phyloP scores from a whole-genome alignment of 2,113 vertebrate species.

The Aix galericulata region DNA sequence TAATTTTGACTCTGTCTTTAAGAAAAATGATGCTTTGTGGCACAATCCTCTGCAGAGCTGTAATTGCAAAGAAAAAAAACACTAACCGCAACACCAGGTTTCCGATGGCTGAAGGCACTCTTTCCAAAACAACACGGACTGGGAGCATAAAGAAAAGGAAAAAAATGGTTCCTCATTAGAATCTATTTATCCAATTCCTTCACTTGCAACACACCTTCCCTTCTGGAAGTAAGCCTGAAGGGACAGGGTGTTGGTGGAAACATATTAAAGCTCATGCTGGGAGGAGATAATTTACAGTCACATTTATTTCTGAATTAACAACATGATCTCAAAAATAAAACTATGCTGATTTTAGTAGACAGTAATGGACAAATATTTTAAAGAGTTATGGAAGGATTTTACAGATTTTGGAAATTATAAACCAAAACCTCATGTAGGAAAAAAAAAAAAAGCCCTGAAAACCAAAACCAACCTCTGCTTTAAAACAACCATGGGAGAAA shows the following conservation, averaged over 20 bases:
- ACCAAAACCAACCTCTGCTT: background rate
- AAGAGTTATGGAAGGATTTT: background rate
- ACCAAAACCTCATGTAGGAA: background rate
- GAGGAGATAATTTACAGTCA: background rate
- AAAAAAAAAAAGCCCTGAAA: background rate
- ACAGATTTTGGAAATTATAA: background rate
- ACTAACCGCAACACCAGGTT: background rate
- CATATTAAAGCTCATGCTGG: background rate
- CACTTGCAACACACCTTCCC: background rate
- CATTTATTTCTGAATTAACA: rapidly evolving
- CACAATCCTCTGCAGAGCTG: background rate
- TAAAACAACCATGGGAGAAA: background rate
- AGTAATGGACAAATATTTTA: background rate
- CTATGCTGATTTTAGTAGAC: background rate
- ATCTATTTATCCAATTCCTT: background rate
- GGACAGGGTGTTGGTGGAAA: background rate
- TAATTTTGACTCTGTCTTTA: background rate
- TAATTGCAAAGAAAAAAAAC: background rate
- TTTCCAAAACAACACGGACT: background rate
- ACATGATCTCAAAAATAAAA: background rate
- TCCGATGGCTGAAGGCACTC: background rate
- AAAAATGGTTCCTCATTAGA: background rate
- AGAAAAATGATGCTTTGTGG: background rate
- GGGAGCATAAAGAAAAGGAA: background rate
- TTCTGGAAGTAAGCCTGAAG: background rate